Conservation (phyloP, 2,888 invertebrate genomes). For the Phytoseiulus persimilis region DNA sequence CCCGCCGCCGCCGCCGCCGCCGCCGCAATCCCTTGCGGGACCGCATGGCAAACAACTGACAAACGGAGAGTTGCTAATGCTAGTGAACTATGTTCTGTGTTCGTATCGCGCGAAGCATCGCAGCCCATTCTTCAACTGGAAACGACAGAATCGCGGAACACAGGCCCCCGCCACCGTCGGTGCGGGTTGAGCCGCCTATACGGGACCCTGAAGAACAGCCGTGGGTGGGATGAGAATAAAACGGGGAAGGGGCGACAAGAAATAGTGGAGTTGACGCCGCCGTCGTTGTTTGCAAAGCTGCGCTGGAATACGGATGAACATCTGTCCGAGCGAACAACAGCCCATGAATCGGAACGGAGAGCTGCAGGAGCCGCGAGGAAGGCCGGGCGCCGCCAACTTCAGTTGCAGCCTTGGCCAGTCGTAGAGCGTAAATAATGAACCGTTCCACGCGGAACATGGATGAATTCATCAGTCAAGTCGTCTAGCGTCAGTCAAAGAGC, state of each 20-base stretch:
- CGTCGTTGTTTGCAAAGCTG: too few relatives aligned
- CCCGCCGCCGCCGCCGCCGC: background rate
- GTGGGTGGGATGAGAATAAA: background rate
- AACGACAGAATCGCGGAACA: background rate
- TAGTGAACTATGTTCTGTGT: background rate
- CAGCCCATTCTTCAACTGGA: background rate
- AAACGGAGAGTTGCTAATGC: background rate
- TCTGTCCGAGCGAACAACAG: background rate
- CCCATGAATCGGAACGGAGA: background rate
- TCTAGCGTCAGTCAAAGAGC: background rate
- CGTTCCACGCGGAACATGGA: background rate
- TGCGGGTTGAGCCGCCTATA: background rate
- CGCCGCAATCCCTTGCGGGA: background rate
- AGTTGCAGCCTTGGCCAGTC: background rate
- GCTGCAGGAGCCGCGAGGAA: background rate
- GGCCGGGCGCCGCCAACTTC: background rate
- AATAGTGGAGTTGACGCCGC: too few relatives aligned
- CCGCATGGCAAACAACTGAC: background rate
- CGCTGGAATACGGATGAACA: background rate
- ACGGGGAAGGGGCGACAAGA: too few relatives aligned
- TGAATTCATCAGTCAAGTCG: background rate
- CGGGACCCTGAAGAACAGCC: too few relatives aligned
- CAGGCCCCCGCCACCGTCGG: background rate
- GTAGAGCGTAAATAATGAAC: background rate
- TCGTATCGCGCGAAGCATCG: background rate